A percentile compares a stretch with the other conserved stretches of the same genome.
Evolutionary conservation across 2,797 vertebrate genomes (phyloP).

Genomic region (Leptatherina wallacei): DNA sequence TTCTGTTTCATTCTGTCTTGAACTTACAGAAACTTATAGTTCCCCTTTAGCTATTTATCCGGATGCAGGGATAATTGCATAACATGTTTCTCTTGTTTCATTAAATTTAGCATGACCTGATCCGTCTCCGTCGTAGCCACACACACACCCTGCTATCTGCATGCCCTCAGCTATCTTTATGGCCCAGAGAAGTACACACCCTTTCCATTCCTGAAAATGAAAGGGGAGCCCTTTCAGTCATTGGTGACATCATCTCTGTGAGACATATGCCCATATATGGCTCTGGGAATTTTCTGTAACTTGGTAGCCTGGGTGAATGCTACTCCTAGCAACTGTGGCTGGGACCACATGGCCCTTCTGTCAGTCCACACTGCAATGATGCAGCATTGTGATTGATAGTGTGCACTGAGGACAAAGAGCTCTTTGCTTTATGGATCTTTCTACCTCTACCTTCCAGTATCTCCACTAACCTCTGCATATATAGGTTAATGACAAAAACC

Average conservation of each 20-base stretch:
- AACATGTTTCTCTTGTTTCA: conserved; percentile 28
- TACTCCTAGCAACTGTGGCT: conserved; percentile 17
- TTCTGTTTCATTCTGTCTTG: conserved; percentile 9
- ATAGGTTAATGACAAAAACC: conserved; percentile 5
- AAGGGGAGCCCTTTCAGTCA: conserved; percentile 58
- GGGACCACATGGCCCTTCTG: conserved; percentile 1
- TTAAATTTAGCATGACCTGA: conserved; percentile 16
- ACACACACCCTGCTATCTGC: conserved; percentile 21
- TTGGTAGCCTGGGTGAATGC: conserved; percentile 18
- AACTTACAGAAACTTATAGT: conserved; percentile 15
- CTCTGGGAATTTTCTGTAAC: conserved; percentile 31
- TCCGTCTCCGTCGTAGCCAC: conserved; percentile 18
- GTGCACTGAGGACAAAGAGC: conserved; percentile 9
- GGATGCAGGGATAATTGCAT: not conserved
- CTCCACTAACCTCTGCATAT: conserved; percentile 8
- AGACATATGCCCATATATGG: conserved; percentile 81
- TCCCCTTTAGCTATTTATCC: conserved; percentile 30
- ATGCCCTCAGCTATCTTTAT: conserved; percentile 15
- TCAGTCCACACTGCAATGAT: conserved; percentile 15
- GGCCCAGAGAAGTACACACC: conserved; percentile 26
- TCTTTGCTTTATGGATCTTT: not conserved
- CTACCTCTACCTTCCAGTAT: not conserved
- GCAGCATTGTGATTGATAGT: not conserved
- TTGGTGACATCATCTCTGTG: conserved; percentile 83
- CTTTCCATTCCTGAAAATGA: conserved; percentile 47